Evolutionary conservation across 2,888 invertebrate species (phyloP).

Genomic region (Psylliodes chrysocephalus): DNA sequence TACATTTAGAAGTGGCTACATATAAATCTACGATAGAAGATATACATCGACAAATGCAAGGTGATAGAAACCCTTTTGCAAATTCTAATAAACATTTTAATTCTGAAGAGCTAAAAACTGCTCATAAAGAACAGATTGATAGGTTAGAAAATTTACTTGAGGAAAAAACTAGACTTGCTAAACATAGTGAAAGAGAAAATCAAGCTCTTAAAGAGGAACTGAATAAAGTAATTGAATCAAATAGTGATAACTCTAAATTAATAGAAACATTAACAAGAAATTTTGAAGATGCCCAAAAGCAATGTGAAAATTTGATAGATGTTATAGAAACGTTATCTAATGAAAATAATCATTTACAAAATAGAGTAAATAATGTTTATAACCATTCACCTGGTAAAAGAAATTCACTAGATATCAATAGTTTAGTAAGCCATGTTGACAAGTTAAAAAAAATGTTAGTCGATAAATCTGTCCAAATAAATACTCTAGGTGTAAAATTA

Average conservation of each 20-base stretch:
- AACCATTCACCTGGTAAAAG: background rate
- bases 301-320: conserved; percentile 53
- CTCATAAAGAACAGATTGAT: conserved; percentile 50
- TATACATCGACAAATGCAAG: conserved; percentile 51
- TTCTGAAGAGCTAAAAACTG: conserved; percentile 53
- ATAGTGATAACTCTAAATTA: conserved; percentile 47
- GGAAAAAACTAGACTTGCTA: conserved; percentile 48
- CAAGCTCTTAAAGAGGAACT: conserved; percentile 48
- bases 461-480: conserved; percentile 54
- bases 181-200: conserved; percentile 48
- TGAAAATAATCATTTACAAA: conserved; percentile 56
- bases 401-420: conserved; percentile 18
- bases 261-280: conserved; percentile 48
- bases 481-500: conserved; percentile 51
- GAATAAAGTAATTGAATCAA: conserved; percentile 44
- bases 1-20: conserved; percentile 51
- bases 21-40: conserved; percentile 53
- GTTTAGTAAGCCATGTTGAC: conserved; percentile 46
- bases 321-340: conserved; percentile 52
- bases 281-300: conserved; percentile 53
- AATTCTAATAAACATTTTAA: conserved; percentile 48
- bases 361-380: conserved; percentile 33
- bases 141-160: conserved; percentile 51
- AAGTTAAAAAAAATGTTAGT: conserved; percentile 54
- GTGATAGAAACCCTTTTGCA: conserved; percentile 51